phyloP scores from a whole-genome alignment of 2,888 invertebrate genomes.

The Endotricha flammealis region DNA sequence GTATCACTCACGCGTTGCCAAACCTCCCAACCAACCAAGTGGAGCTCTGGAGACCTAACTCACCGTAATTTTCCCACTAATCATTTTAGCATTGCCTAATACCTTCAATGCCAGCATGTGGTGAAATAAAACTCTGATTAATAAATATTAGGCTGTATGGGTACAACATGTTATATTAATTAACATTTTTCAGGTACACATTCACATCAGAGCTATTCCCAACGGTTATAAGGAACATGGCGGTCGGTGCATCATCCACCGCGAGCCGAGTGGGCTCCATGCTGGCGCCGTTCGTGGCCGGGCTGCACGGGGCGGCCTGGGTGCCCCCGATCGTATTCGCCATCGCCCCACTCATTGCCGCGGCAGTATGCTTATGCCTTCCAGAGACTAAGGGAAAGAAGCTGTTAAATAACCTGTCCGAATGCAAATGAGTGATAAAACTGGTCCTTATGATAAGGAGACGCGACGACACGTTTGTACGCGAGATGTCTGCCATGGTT shows the following conservation, averaged over 20 bases:
- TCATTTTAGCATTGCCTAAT: too few species aligned
- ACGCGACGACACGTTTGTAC: too few species aligned
- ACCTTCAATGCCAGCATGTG: too few species aligned
- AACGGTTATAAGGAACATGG: conserved; percentile 76
- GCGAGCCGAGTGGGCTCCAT: conserved; percentile 78
- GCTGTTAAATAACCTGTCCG: conserved; percentile 26
- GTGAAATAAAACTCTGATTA: too few species aligned
- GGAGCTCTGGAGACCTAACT: too few species aligned
- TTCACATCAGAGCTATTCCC: conserved; percentile 79
- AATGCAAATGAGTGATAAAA: conserved; percentile 11
- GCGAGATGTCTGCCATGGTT: too few species aligned
- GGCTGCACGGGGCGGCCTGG: conserved; percentile 26
- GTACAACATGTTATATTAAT: not conserved
- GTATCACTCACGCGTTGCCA: too few species aligned
- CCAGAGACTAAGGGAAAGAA: conserved; percentile 37
- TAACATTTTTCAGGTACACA: conserved; percentile 31
- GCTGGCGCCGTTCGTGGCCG: conserved; percentile 77
- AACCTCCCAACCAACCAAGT: too few species aligned
- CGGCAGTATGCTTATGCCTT: conserved; percentile 23
- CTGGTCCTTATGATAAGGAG: too few species aligned
- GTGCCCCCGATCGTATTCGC: conserved; percentile 33
- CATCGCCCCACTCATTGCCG: conserved; percentile 28
- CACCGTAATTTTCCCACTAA: too few species aligned
- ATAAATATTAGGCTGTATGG: not conserved
- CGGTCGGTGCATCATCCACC: conserved; percentile 78